These are phyloP conservation scores for Pycnonotus jocosus DNA, from an alignment of 2,113 vertebrate species.

Conservation along the genomic window DNA sequence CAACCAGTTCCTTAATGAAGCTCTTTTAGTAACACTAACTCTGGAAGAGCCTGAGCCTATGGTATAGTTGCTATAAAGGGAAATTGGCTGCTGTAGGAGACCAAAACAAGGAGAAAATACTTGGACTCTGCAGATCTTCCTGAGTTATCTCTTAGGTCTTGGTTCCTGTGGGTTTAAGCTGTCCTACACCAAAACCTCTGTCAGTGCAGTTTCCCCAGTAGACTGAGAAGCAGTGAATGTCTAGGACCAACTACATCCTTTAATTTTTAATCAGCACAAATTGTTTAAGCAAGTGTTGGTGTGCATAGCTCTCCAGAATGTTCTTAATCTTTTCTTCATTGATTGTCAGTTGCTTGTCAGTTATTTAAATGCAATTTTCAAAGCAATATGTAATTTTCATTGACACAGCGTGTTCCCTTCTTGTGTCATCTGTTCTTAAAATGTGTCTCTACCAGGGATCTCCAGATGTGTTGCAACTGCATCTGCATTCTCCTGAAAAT, in stretches of 20 bases:
- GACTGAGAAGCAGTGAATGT: neutral
- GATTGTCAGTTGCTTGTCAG: neutral
- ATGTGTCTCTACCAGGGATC: neutral
- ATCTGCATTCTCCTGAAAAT: neutral
- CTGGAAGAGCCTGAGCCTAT: neutral
- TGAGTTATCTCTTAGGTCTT: neutral
- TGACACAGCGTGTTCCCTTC: rapidly evolving
- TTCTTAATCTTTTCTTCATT: neutral
- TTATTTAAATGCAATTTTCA: neutral
- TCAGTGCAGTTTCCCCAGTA: neutral
- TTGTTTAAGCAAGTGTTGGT: neutral
- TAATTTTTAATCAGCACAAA: neutral
- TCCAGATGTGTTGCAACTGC: neutral
- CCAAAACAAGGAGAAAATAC: neutral
- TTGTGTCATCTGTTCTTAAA: neutral
- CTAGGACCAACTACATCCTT: neutral
- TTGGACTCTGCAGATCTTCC: neutral
- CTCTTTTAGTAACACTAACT: neutral
- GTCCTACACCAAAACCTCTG: neutral
- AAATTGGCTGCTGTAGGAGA: neutral
- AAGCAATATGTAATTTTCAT: neutral
- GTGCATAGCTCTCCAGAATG: neutral
- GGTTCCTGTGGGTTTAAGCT: neutral
- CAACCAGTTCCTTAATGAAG: neutral
- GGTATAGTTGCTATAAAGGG: neutral